phyloP scores from a whole-genome alignment of 2,888 invertebrate genomes.

The Emmelina monodactyla region DNA sequence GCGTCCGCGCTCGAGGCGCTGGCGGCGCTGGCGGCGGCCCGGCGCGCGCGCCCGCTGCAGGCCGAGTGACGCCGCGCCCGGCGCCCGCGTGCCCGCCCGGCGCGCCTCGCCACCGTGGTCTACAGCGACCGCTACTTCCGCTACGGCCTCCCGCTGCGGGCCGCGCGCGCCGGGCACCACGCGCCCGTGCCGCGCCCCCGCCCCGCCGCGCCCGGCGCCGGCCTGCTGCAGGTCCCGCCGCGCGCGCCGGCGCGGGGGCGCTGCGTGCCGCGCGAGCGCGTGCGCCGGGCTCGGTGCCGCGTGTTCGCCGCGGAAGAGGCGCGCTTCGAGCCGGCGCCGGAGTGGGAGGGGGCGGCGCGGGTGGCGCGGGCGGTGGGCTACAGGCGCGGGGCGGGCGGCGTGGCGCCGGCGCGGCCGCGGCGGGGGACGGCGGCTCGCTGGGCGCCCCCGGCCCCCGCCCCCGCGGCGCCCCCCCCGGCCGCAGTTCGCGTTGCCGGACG shows the following conservation, averaged over 20 bases:
- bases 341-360: conserved; percentile 14
- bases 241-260: conserved; percentile 13
- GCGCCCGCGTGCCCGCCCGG: conserved; percentile 22
- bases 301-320: conserved; percentile 17
- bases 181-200: conserved; percentile 13
- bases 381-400: conserved; percentile 14
- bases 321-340: conserved; percentile 13
- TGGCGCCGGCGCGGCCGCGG: conserved; percentile 7
- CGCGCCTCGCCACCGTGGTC: conserved; percentile 14
- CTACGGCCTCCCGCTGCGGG: conserved; percentile 7
- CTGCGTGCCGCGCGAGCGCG: conserved; percentile 10
- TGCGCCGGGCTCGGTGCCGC: conserved; percentile 14
- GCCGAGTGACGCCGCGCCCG: conserved; percentile 41
- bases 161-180: conserved; percentile 16
- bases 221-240: conserved; percentile 10
- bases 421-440: conserved; percentile 18
- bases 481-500: conserved; percentile 22
- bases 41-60: conserved; percentile 33
- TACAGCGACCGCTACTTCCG: conserved; percentile 17
- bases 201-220: conserved; percentile 14
- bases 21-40: conserved; percentile 59
- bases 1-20: conserved; percentile 86
- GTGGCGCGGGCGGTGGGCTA: conserved; percentile 18
- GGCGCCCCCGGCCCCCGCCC: conserved; percentile 12
- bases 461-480: conserved; percentile 3